Base-by-base conservation (phyloP, 1,140 invertebrate genomes). In the Neodiprion virginianus region DNA sequence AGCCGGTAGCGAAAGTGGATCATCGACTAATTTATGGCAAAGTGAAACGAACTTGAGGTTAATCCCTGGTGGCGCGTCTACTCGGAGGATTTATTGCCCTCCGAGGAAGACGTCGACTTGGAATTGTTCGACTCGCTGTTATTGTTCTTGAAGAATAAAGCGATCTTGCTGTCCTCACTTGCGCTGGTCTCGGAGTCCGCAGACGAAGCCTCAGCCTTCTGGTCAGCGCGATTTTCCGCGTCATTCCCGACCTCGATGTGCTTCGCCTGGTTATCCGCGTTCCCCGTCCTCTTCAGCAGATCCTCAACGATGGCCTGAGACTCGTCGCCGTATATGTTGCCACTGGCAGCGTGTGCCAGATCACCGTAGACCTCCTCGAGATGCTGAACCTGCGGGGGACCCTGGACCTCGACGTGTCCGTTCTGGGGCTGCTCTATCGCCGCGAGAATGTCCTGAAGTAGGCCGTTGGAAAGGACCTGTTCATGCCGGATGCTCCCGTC, bases 361-460 rank as follows among this genome's bases (percentile, higher is more conserved):
- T 86, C 80, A 17, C 72, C 69, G 65, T 83, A 84, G 12, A 76
- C 72, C 71, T 86, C 75, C 49, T 87, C 74, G 21, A 81, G 48
- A 1, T 72, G 68, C 68, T 85, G 86, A 17, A 74, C 74, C 50
- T 84, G 80, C 0, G 78, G 74, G 1, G 77, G 66, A 28, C 80
- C 80, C 75, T 88, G 83, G 67, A 87, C 69, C 72, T 83, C 74
- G 75, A 86, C 79, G 1, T 82, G 71, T 11, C 76, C 78, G 10
- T 78, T 75, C 1, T 85, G 84, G 0, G 92, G 92, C 74, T 93
- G 90, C 81, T 94, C 93, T 53, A 94, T 94, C 3, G 93, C 93
- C 53, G 92, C 90, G 4, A 96, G 84, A 71, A 96, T 95, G 68
- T 94, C 93, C 81, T 95, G 94, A 7, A 96, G 83, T 0, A 96